These are phyloP conservation scores for Blastobasis lacticolella DNA, from an alignment of 2,888 invertebrate species.

Conservation along the genomic window DNA sequence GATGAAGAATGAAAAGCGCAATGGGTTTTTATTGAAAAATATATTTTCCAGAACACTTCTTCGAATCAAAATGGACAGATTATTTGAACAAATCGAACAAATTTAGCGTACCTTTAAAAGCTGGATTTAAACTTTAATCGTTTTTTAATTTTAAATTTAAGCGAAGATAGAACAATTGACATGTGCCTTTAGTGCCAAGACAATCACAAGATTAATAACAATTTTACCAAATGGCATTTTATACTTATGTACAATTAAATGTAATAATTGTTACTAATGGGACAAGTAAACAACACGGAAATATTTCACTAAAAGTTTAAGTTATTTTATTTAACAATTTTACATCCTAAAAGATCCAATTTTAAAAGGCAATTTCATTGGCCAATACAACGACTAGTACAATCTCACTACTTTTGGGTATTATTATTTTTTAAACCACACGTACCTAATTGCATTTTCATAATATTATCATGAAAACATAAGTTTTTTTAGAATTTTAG, in stretches of 20 bases:
- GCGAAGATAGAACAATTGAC: slow-evolving; percentile 41
- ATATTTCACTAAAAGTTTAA: slow-evolving; percentile 29
- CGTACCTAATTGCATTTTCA: slow-evolving; percentile 7
- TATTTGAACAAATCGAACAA: slow-evolving; percentile 47
- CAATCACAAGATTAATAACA: slow-evolving; percentile 26
- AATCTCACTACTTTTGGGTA: slow-evolving; percentile 26
- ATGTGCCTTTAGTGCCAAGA: slow-evolving; percentile 36
- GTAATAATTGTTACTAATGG: no score
- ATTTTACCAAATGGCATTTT: slow-evolving; percentile 24
- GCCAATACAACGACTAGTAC: slow-evolving; percentile 35
- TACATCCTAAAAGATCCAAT: slow-evolving; percentile 31
- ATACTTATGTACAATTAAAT: slow-evolving; percentile 12
- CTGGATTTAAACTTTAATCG: slow-evolving; percentile 57
- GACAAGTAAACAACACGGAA: slow-evolving; percentile 11
- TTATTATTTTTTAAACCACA: slow-evolving; percentile 10
- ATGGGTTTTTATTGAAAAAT: slow-evolving; percentile 61
- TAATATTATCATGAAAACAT: no score
- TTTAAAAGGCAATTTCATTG: slow-evolving; percentile 56
- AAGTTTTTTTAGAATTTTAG: background rate
- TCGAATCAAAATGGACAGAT: slow-evolving; percentile 66
- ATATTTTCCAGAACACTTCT: slow-evolving; percentile 62
- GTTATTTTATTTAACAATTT: slow-evolving; percentile 31
- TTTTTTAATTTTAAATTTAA: slow-evolving; percentile 16
- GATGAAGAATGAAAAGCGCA: slow-evolving; percentile 65
- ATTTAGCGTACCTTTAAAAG: slow-evolving; percentile 42